Evolutionary conservation across 2,888 invertebrate genomes (phyloP), one percentile per base, ranked within the genome.

Genomic region (Hypomecis atomaria): DNA sequence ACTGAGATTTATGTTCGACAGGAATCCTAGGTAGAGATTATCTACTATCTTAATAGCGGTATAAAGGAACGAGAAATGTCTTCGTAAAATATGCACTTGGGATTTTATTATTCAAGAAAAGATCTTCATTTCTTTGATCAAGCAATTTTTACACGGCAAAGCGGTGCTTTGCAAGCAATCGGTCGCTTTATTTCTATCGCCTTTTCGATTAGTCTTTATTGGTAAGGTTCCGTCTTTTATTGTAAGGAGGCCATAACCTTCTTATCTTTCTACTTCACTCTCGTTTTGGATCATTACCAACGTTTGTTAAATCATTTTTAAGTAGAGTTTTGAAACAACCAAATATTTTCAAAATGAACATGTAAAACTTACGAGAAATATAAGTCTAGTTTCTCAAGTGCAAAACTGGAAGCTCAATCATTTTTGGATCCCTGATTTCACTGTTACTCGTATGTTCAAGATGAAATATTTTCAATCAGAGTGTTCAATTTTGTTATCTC

Each of bases 161-260:
- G 47, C 65, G 65, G 65, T 65, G 56, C 65, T 65, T 60, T 60
- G 65, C 59, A 60, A 57, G 65, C 65, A 60, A 65, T 60, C 60
- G 65, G 47, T 52, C 65, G 60, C 65, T 65, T 65, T 65, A 65
- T 65, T 65, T 65, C 65, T 60, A 65, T 65, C 60, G 57, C 57
- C 52, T 60, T 65, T 65, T 65, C 65, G 65, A 65, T 65, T 65
- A 65, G 65, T 57, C 65, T 65, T 65, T 65, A 65, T 60, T 65
- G 60, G 60, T 56, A 64, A 65, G 60, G 60, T 65, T 65, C 65
- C 60, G 65, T 57, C 52, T 65, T 65, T 60, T 65, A 65, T 65
- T 65, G 53, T 65, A 60, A 65, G 59, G 60, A 65, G 65, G 60
- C 52, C 52, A 60, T 65, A 65, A 65, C 56, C 8, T 59, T 54